Evolutionary conservation across 1,140 invertebrate species (phyloP), one percentile per base, ranked within the genome.

Genomic region (Catajapyx aquilonaris): DNA sequence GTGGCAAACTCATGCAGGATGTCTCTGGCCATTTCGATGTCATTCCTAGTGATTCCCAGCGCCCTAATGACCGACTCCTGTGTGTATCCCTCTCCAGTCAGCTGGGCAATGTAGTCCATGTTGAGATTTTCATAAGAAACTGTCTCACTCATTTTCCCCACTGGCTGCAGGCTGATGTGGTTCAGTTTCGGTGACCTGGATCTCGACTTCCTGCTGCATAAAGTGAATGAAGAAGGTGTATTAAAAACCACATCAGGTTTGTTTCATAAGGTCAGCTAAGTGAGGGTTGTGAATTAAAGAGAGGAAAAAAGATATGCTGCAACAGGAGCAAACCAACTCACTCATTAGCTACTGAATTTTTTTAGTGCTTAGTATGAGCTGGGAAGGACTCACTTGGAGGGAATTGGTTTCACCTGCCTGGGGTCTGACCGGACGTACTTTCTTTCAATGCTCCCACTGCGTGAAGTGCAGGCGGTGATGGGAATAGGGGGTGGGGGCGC

Each of bases 1-100:
- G 68, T 70, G 9, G 65, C 84, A 59, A 93, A 94, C 56, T 90
- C 85, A 54, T 87, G 79, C 46, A 94, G 64, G 57, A 94, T 93
- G 58, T 91, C 83, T 60, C 84, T 78, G 19, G 86, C 86, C 86
- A 93, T 91, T 55, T 81, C 78, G 21, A 91, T 66, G 57, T 94
- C 81, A 56, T 93, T 93, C 37, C 80, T 66, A 1, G 85, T 83
- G 38, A 93, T 91, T 35, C 81, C 77, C 41, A 93, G 62, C 5
- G 87, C 86, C 46, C 85, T 66, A 25, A 90, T 80, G 0, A 90
- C 86, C 28, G 81, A 77, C 48, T 88, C 79, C 50, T 83, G 79
- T 3, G 81, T 71, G 50, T 86, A 91, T 2, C 87, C 87, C 49
- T 88, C 83, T 16, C 71, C 72, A 20, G 86, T 83, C 31, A 94